These are phyloP conservation scores for Nannospalax galili DNA, from an alignment of 2,113 vertebrate species.

Conservation along the genomic window DNA sequence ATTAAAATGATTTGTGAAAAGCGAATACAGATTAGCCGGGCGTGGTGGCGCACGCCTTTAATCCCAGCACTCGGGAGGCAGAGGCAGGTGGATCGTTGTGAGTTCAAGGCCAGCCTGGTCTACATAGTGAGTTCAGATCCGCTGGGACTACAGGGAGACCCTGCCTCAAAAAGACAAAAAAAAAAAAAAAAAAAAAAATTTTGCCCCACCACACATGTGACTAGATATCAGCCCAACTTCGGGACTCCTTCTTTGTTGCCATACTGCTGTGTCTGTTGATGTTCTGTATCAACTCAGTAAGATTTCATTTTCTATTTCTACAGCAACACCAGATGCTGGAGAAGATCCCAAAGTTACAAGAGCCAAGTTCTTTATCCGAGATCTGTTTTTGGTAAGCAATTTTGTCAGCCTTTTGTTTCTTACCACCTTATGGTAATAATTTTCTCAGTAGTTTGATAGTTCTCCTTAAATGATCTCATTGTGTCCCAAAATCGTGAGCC, in stretches of 20 bases:
- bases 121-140: too few species aligned
- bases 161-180: too few species aligned
- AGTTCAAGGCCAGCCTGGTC: too few species aligned
- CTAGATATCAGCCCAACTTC: neutral
- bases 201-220: neutral
- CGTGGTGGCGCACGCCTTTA: too few species aligned
- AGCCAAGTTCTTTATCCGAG: conserved; percentile 99
- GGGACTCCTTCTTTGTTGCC: neutral
- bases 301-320: conserved; percentile 73
- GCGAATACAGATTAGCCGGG: neutral
- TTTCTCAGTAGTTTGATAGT: neutral
- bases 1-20: neutral
- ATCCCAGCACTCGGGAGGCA: too few species aligned
- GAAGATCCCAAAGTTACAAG: conserved; percentile 99
- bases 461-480: neutral
- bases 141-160: too few species aligned
- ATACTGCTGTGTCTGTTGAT: neutral
- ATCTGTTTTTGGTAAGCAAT: conserved; percentile 96
- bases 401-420: conserved; percentile 54
- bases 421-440: neutral
- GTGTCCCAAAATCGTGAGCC: neutral
- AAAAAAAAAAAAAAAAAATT: neutral
- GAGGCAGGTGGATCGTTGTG: too few species aligned
- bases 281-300: conserved; percentile 55
- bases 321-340: conserved; percentile 96